Evolutionary conservation across 2,797 vertebrate species (phyloP).

Genomic region (Chaunax sp.): DNA sequence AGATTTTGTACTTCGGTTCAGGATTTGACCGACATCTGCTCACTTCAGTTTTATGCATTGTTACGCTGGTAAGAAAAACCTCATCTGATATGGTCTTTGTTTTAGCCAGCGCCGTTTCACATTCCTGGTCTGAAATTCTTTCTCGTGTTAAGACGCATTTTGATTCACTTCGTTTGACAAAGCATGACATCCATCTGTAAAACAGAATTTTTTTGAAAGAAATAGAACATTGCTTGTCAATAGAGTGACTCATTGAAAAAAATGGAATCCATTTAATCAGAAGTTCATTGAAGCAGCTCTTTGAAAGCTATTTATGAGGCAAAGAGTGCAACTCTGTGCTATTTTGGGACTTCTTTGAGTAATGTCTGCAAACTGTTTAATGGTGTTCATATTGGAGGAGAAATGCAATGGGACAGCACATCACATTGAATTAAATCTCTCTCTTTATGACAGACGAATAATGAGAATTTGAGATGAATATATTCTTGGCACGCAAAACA

Average conservation of each 20-base stretch:
- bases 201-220: conserved; percentile 43
- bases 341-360: conserved; percentile 38
- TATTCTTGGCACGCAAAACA: not conserved
- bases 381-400: conserved; percentile 3
- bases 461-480: not conserved
- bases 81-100: no score
- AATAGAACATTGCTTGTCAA: conserved; percentile 42
- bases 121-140: no score
- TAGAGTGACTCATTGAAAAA: conserved; percentile 55
- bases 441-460: conserved; percentile 26
- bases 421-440: conserved; percentile 24
- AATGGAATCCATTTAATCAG: conserved; percentile 44
- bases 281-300: conserved; percentile 45
- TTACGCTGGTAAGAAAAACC: no score
- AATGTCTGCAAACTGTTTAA: conserved; percentile 36
- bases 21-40: conserved; percentile 7
- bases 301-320: conserved; percentile 41
- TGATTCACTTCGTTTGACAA: conserved; percentile 23
- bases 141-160: no score
- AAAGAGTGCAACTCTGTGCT: conserved; percentile 27
- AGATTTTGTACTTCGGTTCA: conserved; percentile 4
- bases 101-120: no score
- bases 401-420: conserved; percentile 12
- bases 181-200: conserved; percentile 40
- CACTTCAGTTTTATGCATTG: conserved; percentile 21